Evolutionary conservation across 2,113 vertebrate genomes (phyloP).

Genomic region (Thinocorus orbignyianus): DNA sequence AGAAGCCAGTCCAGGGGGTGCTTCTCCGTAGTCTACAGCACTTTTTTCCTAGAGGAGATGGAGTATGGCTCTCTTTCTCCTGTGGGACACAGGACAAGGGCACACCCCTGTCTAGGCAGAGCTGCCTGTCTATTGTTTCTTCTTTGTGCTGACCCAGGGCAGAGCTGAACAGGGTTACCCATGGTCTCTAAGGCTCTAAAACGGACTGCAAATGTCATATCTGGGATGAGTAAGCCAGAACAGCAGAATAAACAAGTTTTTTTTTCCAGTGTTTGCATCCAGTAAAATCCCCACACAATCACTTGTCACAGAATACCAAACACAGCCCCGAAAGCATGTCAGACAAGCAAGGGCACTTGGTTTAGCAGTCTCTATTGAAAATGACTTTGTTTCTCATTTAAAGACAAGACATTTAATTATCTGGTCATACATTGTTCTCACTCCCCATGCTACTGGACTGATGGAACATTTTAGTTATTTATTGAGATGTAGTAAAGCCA

Average conservation of each 20-base stretch:
- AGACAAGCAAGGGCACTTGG: neutral
- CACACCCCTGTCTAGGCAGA: neutral
- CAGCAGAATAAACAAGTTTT: neutral
- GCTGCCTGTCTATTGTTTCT: neutral
- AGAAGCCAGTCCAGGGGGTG: neutral
- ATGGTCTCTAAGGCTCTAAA: neutral
- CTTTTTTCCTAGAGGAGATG: neutral
- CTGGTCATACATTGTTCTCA: neutral
- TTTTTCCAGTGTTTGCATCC: neutral
- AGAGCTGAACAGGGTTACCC: neutral
- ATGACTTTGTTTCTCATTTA: neutral
- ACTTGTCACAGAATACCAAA: neutral
- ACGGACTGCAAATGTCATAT: neutral
- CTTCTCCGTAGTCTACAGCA: neutral
- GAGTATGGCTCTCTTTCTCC: neutral
- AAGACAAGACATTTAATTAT: slow-evolving; percentile 32
- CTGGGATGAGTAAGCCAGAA: neutral
- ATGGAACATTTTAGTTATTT: neutral
- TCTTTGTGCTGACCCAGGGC: neutral
- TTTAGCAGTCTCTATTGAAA: neutral
- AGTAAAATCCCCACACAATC: neutral
- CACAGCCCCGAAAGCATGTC: neutral
- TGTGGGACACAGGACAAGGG: neutral
- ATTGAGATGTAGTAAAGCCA: neutral
- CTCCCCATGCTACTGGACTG: neutral